Conservation (phyloP, 92 coral and sea anemone genomes). For the Palythoa grandis region DNA sequence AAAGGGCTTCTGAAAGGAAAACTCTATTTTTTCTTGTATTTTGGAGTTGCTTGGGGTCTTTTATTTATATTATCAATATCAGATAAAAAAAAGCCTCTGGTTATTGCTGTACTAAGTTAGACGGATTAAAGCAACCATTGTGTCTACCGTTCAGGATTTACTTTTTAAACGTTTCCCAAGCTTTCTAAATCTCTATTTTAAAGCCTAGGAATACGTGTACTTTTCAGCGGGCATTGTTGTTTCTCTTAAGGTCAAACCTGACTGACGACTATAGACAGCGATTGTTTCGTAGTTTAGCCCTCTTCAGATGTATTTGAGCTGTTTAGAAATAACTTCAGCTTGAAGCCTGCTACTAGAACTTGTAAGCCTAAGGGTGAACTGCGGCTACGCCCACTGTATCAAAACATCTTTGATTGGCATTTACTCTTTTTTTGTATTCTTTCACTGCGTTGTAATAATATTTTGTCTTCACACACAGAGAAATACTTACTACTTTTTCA, state of each 20-base stretch:
- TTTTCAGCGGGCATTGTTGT: neutral
- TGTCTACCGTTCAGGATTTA: neutral
- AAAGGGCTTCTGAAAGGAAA: neutral
- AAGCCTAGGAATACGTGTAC: neutral
- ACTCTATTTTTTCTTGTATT: neutral
- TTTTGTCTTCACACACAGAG: neutral
- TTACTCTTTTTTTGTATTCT: neutral
- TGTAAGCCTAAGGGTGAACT: conserved; percentile 14
- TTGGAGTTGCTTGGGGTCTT: neutral
- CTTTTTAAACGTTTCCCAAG: conserved; percentile 9
- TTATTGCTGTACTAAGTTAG: conserved; percentile 13
- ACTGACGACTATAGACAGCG: no score
- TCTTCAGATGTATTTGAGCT: neutral
- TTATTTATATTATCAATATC: conserved; percentile 10
- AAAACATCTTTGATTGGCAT: conserved; percentile 10
- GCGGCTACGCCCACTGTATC: conserved; percentile 11
- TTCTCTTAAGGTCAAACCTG: neutral
- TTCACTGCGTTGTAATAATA: neutral
- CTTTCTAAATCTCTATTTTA: neutral
- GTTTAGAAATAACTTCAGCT: neutral
- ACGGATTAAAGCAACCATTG: neutral
- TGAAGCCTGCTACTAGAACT: neutral
- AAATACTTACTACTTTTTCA: neutral
- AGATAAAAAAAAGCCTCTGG: neutral
- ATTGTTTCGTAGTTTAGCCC: neutral